Evolutionary conservation across 2,113 vertebrate genomes (phyloP).

Genomic region (Sminthopsis crassicaudata): DNA sequence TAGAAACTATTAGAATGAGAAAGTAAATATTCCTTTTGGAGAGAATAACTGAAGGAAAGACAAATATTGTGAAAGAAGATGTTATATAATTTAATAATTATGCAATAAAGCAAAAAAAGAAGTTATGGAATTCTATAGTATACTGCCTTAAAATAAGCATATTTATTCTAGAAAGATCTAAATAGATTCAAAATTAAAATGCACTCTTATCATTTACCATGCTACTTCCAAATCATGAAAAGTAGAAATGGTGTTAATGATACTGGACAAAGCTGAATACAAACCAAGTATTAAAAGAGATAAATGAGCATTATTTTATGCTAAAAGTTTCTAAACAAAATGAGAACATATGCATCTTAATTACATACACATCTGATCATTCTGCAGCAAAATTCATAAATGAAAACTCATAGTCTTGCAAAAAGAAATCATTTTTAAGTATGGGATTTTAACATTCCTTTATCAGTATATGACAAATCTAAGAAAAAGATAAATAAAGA

Average conservation of each 20-base stretch:
- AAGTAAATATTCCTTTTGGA: neutral
- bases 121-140: neutral
- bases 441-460: neutral
- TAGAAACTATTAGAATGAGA: neutral
- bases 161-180: neutral
- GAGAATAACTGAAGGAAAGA: neutral
- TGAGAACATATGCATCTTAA: neutral
- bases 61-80: neutral
- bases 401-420: neutral
- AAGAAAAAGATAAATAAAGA: neutral
- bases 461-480: neutral
- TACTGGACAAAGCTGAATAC: neutral
- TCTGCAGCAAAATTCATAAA: neutral
- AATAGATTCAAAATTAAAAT: neutral
- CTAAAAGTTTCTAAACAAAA: neutral
- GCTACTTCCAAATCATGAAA: neutral
- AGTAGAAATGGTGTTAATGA: neutral
- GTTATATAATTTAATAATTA: neutral
- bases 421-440: neutral
- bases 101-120: neutral
- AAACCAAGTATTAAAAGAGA: neutral
- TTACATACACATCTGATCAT: neutral
- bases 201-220: neutral
- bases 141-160: neutral
- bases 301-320: neutral